A percentile compares a stretch with the other conserved stretches of the same genome.
Conservation (phyloP, 2,797 vertebrate species). For the Lepilemur septentrionalis region DNA sequence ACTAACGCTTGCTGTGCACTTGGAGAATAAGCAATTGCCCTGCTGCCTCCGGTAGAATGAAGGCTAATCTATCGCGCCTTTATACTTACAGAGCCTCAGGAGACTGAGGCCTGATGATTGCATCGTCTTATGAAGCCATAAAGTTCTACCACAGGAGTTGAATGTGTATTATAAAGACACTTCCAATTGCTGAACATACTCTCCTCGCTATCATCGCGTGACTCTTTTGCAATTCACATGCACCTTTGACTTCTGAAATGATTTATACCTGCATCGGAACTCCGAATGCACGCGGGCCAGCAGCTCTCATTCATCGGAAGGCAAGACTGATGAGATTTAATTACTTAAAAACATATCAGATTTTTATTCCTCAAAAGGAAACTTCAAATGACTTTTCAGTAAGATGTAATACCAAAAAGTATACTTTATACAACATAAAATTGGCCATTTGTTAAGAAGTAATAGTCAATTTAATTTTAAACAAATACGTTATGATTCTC, state of each 20-base stretch:
- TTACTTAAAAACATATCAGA: neutral
- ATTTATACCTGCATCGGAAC: neutral
- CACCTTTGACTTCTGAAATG: neutral
- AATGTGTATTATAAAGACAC: neutral
- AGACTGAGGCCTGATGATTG: neutral
- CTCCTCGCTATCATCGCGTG: fast-evolving
- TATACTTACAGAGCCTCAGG: neutral
- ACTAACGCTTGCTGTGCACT: neutral
- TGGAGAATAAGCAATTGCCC: conserved; percentile 2
- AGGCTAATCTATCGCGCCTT: neutral
- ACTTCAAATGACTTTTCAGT: neutral
- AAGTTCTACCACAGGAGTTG: neutral
- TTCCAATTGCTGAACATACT: neutral
- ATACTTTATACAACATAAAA: conserved; percentile 15
- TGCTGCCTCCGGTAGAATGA: neutral
- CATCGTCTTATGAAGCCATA: neutral
- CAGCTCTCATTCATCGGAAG: neutral
- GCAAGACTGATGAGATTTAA: neutral
- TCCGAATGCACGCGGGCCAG: neutral
- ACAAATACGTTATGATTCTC: neutral
- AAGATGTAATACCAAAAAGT: neutral
- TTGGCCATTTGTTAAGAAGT: neutral
- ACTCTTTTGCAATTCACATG: neutral
- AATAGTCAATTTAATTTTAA: conserved; percentile 20
- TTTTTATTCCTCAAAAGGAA: neutral